These are phyloP conservation scores for Coturnix japonica DNA, from an alignment of 2,113 vertebrate genomes.

Conservation along the genomic window DNA sequence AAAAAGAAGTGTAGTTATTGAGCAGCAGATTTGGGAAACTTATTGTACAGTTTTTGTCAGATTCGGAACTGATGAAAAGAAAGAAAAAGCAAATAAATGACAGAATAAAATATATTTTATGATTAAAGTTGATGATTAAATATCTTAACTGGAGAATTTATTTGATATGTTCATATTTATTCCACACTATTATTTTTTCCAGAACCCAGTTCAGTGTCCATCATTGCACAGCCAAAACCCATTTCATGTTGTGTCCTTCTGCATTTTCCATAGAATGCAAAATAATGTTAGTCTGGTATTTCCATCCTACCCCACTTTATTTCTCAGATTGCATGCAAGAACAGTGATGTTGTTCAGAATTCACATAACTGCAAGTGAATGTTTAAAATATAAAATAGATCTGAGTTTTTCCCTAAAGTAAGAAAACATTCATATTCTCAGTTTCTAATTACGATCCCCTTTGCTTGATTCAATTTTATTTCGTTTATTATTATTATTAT, in stretches of 20 bases:
- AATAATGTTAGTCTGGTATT: background rate
- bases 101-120: background rate
- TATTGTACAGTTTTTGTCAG: background rate
- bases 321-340: background rate
- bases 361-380: background rate
- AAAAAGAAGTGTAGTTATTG: background rate
- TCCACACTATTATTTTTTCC: background rate
- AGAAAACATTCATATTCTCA: background rate
- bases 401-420: background rate
- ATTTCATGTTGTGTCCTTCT: background rate
- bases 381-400: constrained; percentile 21
- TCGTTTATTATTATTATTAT: background rate
- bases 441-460: background rate
- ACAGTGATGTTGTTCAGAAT: background rate
- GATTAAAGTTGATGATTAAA: background rate
- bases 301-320: background rate
- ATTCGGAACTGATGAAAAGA: background rate
- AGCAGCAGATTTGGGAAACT: background rate
- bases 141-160: background rate
- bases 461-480: background rate
- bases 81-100: background rate
- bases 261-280: background rate
- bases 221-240: background rate
- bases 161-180: background rate
- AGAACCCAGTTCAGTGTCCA: background rate